Percentiles rank a stretch among this genome's conserved stretches.
phyloP scores from a whole-genome alignment of 37 sponge, comb jelly and placozoan species.

The Aphrocallistes beatrix region DNA sequence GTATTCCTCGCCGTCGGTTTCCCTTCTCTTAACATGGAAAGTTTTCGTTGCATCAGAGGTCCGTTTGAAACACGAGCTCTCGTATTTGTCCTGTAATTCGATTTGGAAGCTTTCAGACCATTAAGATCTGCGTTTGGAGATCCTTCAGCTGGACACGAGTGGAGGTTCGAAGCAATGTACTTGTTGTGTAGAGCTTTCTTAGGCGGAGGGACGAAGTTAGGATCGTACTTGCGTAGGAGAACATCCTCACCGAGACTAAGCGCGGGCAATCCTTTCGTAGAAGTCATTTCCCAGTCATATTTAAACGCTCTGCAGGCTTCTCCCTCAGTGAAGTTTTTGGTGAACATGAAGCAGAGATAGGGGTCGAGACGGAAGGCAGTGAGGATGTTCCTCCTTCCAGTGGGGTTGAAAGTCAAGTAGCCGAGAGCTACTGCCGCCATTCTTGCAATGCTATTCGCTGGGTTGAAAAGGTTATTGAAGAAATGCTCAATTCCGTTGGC shows the following conservation, averaged over 20 bases:
- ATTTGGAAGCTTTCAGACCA: background rate
- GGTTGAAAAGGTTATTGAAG: constrained; percentile 19
- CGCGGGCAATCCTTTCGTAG: background rate
- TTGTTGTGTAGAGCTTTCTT: background rate
- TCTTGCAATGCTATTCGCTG: background rate
- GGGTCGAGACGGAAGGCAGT: constrained; percentile 51
- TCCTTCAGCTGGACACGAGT: background rate
- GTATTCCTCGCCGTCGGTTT: background rate
- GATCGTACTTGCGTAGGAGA: background rate
- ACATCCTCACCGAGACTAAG: background rate
- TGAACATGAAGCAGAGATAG: constrained; percentile 36
- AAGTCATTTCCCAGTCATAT: background rate
- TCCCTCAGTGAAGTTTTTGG: background rate
- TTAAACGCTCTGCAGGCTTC: constrained; percentile 34
- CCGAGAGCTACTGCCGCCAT: constrained; percentile 54
- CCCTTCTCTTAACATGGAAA: background rate
- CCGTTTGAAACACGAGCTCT: background rate
- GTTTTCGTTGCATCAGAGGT: background rate
- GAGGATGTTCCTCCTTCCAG: constrained; percentile 36
- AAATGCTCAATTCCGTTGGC: constrained; percentile 23
- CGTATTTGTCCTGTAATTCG: background rate
- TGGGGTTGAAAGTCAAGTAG: constrained; percentile 48
- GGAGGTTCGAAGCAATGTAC: background rate
- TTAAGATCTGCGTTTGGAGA: background rate
- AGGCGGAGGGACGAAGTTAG: background rate